A percentile compares a stretch with the other conserved stretches of the same genome.
Evolutionary conservation across 2,888 invertebrate species (phyloP).

Genomic region (Scaptomyza tumidula): DNA sequence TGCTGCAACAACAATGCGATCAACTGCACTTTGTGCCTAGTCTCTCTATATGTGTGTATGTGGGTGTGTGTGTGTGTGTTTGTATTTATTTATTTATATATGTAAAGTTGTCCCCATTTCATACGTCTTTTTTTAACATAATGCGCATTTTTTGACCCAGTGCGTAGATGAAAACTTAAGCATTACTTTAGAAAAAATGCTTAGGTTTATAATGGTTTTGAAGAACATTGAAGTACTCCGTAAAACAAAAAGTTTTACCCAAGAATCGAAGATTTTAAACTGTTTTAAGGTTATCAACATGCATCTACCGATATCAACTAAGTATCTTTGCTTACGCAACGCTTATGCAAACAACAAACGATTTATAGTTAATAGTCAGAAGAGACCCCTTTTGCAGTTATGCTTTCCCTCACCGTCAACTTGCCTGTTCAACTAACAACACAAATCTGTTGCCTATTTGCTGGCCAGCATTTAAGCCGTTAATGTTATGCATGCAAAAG

Average conservation of each 20-base stretch:
- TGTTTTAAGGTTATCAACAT: not conserved
- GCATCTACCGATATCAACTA: not conserved
- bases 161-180: not conserved
- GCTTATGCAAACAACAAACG: not conserved
- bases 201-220: no score
- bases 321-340: no score
- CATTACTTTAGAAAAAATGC: not conserved
- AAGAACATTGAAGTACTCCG: not conserved
- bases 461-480: conserved; percentile 42
- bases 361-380: not conserved
- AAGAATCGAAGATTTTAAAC: not conserved
- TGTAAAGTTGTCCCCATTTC: conserved; percentile 23
- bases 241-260: not conserved
- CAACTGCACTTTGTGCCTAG: conserved; percentile 19
- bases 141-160: conserved; percentile 5
- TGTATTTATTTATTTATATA: conserved; percentile 6
- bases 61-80: not conserved
- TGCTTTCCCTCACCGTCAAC: not conserved
- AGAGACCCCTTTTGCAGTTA: not conserved
- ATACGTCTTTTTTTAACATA: conserved; percentile 18
- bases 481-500: not conserved
- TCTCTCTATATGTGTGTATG: not conserved
- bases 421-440: conserved; percentile 19
- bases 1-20: conserved; percentile 22
- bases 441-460: conserved; percentile 41